A percentile compares a stretch with the other conserved stretches of the same genome.
Conservation (phyloP, 2,113 vertebrate species). For the Datnioides undecimradiatus region DNA sequence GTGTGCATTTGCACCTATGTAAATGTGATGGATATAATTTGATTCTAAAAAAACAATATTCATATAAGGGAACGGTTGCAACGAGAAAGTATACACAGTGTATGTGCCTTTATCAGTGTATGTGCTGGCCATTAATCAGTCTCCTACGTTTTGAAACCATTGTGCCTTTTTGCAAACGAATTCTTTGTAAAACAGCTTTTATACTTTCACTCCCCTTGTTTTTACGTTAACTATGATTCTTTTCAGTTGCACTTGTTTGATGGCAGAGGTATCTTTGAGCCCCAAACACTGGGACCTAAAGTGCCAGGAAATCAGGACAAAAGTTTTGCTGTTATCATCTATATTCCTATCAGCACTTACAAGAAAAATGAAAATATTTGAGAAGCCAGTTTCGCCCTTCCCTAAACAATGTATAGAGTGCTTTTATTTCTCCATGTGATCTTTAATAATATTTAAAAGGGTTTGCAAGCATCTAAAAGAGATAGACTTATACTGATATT, state of each 20-base stretch:
- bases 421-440: slow-evolving; percentile 24
- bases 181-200: slow-evolving; percentile 46
- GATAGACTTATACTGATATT: slow-evolving; percentile 30
- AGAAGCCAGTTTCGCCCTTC: slow-evolving; percentile 1
- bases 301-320: slow-evolving; percentile 18
- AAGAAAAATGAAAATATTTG: slow-evolving; percentile 36
- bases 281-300: slow-evolving; percentile 27
- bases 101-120: slow-evolving; percentile 58
- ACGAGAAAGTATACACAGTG: not conserved
- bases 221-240: slow-evolving; percentile 12
- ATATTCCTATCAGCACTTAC: slow-evolving; percentile 68
- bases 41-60: not conserved
- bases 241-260: slow-evolving; percentile 48
- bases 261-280: slow-evolving; percentile 25
- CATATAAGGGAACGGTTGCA: slow-evolving; percentile 4
- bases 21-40: slow-evolving; percentile 17
- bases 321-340: slow-evolving; percentile 9
- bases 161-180: slow-evolving; percentile 66
- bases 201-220: slow-evolving; percentile 22
- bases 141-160: slow-evolving; percentile 48
- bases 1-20: slow-evolving; percentile 19
- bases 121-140: slow-evolving; percentile 24
- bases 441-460: slow-evolving; percentile 64
- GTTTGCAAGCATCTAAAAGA: slow-evolving; percentile 33
- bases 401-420: slow-evolving; percentile 30